These are phyloP conservation scores for Luehdorfia chinensis DNA, from an alignment of 1,140 invertebrate species.

Conservation along the genomic window DNA sequence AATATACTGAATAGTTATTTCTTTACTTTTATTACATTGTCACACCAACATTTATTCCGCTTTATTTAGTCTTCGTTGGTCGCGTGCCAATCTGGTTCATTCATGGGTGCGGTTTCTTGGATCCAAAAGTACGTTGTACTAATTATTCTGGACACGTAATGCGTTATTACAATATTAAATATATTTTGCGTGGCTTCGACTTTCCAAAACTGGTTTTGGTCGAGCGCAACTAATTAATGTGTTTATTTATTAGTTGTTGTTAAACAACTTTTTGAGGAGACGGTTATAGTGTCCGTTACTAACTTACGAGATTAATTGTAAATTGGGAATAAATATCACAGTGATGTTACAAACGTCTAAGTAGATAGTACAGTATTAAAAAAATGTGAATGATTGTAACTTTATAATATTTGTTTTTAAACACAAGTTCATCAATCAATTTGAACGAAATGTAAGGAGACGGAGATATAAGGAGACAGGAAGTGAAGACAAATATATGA, in stretches of 20 bases:
- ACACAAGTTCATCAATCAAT: too few species aligned
- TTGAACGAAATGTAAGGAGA: too few species aligned
- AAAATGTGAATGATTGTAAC: too few species aligned
- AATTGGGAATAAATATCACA: too few species aligned
- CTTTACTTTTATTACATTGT: constrained; percentile 1
- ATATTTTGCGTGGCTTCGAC: constrained; percentile 4
- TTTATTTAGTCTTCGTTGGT: constrained; percentile 4
- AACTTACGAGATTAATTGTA: too few species aligned
- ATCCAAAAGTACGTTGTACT: constrained; percentile 1
- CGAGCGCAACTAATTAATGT: constrained; percentile 13
- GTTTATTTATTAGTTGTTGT: constrained; percentile 13
- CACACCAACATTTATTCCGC: background rate
- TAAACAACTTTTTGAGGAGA: constrained; percentile 16
- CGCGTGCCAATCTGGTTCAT: constrained; percentile 7
- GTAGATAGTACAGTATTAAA: too few species aligned
- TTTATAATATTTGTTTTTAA: too few species aligned
- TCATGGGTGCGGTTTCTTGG: constrained; percentile 3
- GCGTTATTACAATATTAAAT: constrained; percentile 8
- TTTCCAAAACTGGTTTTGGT: constrained; percentile 11
- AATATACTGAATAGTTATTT: background rate
- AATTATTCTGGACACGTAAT: constrained; percentile 11
- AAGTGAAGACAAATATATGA: too few species aligned
- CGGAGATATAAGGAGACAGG: too few species aligned
- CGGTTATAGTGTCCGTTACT: too few species aligned
- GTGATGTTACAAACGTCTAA: too few species aligned